Percentiles rank a stretch among this genome's conserved stretches.
phyloP scores from a whole-genome alignment of 2,888 invertebrate species.

The Matsumyia berberina region DNA sequence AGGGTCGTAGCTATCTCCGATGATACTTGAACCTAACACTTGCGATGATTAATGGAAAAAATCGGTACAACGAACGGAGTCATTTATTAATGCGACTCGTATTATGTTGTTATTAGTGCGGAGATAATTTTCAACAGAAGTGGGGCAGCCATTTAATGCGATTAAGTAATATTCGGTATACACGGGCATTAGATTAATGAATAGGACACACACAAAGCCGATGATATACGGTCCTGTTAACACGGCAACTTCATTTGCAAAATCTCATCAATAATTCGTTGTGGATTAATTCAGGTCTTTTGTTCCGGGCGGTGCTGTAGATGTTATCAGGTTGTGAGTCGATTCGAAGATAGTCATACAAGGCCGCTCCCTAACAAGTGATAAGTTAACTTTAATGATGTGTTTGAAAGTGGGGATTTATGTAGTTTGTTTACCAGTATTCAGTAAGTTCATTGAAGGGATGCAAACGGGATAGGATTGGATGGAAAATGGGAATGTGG shows the following conservation, averaged over 20 bases:
- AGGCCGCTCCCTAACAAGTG: background rate
- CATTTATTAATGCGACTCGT: conserved; percentile 34
- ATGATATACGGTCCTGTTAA: background rate
- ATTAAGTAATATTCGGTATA: conserved; percentile 13
- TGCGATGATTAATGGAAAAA: conserved; percentile 59
- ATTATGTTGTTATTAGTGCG: conserved; percentile 1
- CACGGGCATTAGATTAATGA: conserved; percentile 7
- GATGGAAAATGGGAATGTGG: too few species aligned
- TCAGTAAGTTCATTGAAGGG: too few species aligned
- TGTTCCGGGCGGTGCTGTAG: background rate
- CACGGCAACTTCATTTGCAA: conserved; percentile 1
- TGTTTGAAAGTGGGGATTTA: background rate
- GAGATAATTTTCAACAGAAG: conserved; percentile 27
- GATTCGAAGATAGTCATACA: background rate
- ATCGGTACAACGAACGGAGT: background rate
- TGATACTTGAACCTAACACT: conserved; percentile 26
- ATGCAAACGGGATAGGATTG: too few species aligned
- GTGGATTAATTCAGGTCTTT: background rate
- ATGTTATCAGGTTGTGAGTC: background rate
- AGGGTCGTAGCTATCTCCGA: background rate
- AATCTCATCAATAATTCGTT: conserved; percentile 15
- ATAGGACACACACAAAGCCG: background rate
- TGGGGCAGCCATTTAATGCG: background rate
- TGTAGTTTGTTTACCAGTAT: background rate
- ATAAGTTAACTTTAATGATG: background rate